Evolutionary conservation across 2,888 invertebrate species (phyloP).

Genomic region (Pandemis heparana): DNA sequence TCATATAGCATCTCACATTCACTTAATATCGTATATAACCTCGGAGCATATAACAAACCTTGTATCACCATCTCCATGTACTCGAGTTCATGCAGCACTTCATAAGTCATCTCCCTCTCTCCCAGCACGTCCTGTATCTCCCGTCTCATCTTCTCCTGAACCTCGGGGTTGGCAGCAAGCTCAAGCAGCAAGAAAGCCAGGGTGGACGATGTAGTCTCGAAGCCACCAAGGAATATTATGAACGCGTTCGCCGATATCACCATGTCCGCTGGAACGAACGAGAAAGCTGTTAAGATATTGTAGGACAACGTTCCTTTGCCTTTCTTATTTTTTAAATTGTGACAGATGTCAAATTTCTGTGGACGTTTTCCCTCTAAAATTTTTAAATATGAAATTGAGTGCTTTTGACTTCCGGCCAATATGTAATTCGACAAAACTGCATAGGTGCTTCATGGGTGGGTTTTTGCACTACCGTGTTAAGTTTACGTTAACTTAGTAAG

Average conservation of each 20-base stretch:
- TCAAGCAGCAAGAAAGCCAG: constrained; percentile 85
- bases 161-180: constrained; percentile 78
- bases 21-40: neutral
- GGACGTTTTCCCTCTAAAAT: too few relatives aligned
- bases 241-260: constrained; percentile 85
- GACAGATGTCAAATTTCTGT: neutral
- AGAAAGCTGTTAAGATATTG: too few relatives aligned
- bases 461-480: too few relatives aligned
- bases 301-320: too few relatives aligned
- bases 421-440: too few relatives aligned
- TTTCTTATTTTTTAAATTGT: too few relatives aligned
- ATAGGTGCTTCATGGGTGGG: too few relatives aligned
- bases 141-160: constrained; percentile 80
- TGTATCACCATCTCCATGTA: constrained; percentile 86
- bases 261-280: constrained; percentile 80
- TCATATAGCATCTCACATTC: too few relatives aligned
- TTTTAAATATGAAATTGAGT: too few relatives aligned
- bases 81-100: constrained; percentile 80
- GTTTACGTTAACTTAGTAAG: too few relatives aligned
- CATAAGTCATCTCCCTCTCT: constrained; percentile 76
- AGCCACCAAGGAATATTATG: constrained; percentile 87
- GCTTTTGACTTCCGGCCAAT: too few relatives aligned
- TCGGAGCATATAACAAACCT: constrained; percentile 69
- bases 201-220: constrained; percentile 86
- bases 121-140: constrained; percentile 76